Percentiles rank a stretch among this genome's conserved stretches.
These are phyloP conservation scores for Hylaeus anthracinus DNA, from an alignment of 1,140 invertebrate genomes.

Conservation along the genomic window DNA sequence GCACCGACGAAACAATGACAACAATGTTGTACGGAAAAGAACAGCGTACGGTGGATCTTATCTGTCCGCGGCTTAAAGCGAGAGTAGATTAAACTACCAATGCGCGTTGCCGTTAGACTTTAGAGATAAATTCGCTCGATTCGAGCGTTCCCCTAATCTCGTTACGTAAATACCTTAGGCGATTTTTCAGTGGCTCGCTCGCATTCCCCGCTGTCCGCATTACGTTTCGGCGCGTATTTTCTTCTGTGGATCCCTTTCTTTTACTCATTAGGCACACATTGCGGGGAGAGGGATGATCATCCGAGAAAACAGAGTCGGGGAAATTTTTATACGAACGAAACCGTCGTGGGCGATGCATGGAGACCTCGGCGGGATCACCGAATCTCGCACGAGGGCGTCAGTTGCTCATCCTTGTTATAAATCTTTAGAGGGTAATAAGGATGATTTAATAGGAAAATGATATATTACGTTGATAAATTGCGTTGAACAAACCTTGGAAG, in stretches of 20 bases:
- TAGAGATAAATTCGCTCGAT: slow-evolving; percentile 44
- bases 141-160: slow-evolving; percentile 38
- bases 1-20: not conserved
- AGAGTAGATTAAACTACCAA: slow-evolving; percentile 45
- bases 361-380: too few species aligned
- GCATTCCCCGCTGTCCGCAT: not conserved
- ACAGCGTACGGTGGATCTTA: slow-evolving; percentile 34
- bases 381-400: too few species aligned
- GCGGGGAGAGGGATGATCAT: too few species aligned
- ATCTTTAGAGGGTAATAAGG: too few species aligned
- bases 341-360: too few species aligned
- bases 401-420: too few species aligned
- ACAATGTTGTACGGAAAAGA: slow-evolving; percentile 26
- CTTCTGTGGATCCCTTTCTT: not conserved
- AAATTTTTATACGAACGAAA: too few species aligned
- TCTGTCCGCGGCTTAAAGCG: slow-evolving; percentile 12
- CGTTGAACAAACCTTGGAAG: too few species aligned
- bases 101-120: slow-evolving; percentile 26
- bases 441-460: too few species aligned
- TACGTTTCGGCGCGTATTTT: not conserved
- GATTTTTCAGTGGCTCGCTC: not conserved
- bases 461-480: too few species aligned
- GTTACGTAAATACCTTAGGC: slow-evolving; percentile 37
- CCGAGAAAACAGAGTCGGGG: too few species aligned
- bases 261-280: not conserved